A percentile compares a stretch with the other conserved stretches of the same genome.
Evolutionary conservation across 2,797 vertebrate genomes (phyloP).

Genomic region (Melanotaenia nigrans): DNA sequence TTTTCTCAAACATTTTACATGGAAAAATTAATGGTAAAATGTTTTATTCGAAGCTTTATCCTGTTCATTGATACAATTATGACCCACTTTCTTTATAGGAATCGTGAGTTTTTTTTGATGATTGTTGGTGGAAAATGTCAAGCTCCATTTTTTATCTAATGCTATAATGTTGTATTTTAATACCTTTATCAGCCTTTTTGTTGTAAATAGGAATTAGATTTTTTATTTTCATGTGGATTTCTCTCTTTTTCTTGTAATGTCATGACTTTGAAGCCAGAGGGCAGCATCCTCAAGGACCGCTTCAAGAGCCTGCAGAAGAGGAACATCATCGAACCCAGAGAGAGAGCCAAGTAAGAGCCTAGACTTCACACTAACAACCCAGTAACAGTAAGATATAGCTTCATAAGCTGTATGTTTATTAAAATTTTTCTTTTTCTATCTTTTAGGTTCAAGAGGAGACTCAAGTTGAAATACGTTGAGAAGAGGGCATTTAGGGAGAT

Average conservation of each 20-base stretch:
- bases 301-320: constrained; percentile 95
- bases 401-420: constrained; percentile 15
- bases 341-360: constrained; percentile 89
- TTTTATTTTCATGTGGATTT: not conserved
- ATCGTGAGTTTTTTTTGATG: constrained; percentile 28
- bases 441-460: constrained; percentile 88
- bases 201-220: no score
- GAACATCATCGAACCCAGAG: constrained; percentile 91
- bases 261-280: constrained; percentile 86
- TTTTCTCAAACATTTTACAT: no score
- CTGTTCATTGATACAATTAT: constrained; percentile 25
- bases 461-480: constrained; percentile 90
- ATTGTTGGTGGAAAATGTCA: no score
- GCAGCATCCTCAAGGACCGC: constrained; percentile 89
- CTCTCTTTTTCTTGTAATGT: constrained; percentile 44
- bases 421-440: not conserved
- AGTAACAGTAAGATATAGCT: not conserved
- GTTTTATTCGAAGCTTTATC: constrained; percentile 49
- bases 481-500: constrained; percentile 91
- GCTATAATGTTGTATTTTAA: no score
- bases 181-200: no score
- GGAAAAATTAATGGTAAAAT: no score
- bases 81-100: constrained; percentile 33
- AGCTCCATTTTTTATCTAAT: no score
- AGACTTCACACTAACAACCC: constrained; percentile 34